Conservation (phyloP, 2,797 vertebrate species). For the Tympanoctomys barrerae region DNA sequence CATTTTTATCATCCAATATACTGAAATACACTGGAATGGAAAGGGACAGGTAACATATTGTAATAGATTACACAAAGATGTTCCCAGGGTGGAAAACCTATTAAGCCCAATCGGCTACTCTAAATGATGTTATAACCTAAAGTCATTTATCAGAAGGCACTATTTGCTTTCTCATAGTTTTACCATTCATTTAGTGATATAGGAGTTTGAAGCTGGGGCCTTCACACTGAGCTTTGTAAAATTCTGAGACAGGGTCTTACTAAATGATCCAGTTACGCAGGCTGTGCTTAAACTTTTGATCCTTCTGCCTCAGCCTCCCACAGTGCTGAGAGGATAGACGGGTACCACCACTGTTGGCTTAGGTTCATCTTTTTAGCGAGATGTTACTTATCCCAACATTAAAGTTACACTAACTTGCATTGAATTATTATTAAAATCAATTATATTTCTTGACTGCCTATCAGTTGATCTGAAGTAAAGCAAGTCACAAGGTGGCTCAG, state of each 20-base stretch:
- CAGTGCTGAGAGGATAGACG: not conserved
- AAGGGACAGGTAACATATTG: not conserved
- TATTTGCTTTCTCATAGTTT: conserved; percentile 4
- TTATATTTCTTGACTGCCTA: not conserved
- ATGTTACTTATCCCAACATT: conserved; percentile 33
- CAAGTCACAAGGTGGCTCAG: not conserved
- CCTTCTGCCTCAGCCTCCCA: not conserved
- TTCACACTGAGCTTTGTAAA: not conserved
- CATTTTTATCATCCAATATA: not conserved
- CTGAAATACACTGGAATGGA: conserved; percentile 1
- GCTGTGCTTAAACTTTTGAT: not conserved
- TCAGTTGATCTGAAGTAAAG: conserved; percentile 9
- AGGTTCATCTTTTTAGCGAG: conserved; percentile 26
- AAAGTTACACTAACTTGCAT: conserved; percentile 56
- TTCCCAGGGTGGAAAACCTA: conserved; percentile 29
- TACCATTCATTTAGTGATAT: not conserved
- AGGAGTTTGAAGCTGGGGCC: not conserved
- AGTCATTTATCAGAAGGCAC: conserved; percentile 51
- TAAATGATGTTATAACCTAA: conserved; percentile 26
- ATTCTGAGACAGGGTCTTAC: not conserved
- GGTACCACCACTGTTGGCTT: not conserved
- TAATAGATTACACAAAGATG: conserved; percentile 10
- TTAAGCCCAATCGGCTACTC: conserved; percentile 12
- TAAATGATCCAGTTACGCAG: not conserved
- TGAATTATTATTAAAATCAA: conserved; percentile 59